These are phyloP conservation scores for Drosophila austrosaltans DNA, from an alignment of 2,888 invertebrate genomes.

Conservation along the genomic window DNA sequence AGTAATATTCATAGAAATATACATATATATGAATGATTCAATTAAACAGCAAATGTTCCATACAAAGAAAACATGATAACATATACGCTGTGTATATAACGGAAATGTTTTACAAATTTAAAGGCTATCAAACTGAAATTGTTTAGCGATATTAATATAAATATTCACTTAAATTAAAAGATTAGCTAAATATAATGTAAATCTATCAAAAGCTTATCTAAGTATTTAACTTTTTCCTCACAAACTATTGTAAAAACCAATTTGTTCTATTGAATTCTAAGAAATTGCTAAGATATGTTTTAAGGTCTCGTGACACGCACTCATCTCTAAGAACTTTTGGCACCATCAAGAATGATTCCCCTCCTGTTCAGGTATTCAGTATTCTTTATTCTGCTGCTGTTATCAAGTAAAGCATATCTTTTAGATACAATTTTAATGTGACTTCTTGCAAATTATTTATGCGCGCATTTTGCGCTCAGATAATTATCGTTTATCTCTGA, in stretches of 20 bases:
- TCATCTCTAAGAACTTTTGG: neutral
- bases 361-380: neutral
- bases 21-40: too few relatives aligned
- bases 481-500: conserved; percentile 83
- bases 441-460: conserved; percentile 81
- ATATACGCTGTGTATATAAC: neutral
- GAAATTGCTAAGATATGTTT: neutral
- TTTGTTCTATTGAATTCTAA: too few relatives aligned
- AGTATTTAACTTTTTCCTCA: too few relatives aligned
- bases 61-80: neutral
- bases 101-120: neutral
- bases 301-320: neutral
- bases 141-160: too few relatives aligned
- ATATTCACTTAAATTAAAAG: too few relatives aligned
- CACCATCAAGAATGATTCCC: neutral
- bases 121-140: neutral
- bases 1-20: too few relatives aligned
- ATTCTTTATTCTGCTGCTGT: conserved; percentile 18
- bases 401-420: conserved; percentile 75
- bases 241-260: too few relatives aligned
- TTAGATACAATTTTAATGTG: conserved; percentile 80
- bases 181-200: too few relatives aligned
- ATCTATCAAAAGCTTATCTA: too few relatives aligned
- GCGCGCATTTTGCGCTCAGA: conserved; percentile 80
- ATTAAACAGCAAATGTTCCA: too few relatives aligned